These are phyloP conservation scores for Meliscaeva auricollis DNA, from an alignment of 2,888 invertebrate species.

Conservation along the genomic window DNA sequence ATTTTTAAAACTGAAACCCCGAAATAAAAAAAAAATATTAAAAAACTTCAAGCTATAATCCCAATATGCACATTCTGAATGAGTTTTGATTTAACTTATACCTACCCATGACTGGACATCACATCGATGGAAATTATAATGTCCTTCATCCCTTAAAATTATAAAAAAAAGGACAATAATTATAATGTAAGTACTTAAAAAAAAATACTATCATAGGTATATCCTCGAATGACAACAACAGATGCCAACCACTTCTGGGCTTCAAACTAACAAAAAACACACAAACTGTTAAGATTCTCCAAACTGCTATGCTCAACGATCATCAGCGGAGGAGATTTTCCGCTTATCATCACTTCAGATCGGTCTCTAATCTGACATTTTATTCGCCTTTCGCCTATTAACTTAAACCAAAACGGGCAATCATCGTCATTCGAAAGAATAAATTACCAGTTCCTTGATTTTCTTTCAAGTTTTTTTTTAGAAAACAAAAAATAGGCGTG, in stretches of 20 bases:
- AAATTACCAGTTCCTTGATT: slow-evolving; percentile 62
- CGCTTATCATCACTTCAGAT: slow-evolving; percentile 73
- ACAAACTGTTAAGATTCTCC: too few relatives aligned
- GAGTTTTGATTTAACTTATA: too few relatives aligned
- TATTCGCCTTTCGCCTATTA: slow-evolving; percentile 70
- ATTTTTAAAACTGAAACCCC: too few relatives aligned
- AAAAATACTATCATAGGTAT: not conserved
- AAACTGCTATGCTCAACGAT: slow-evolving; percentile 54
- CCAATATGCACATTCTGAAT: too few relatives aligned
- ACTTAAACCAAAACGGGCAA: slow-evolving; percentile 74
- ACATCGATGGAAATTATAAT: not conserved
- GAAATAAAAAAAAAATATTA: too few relatives aligned
- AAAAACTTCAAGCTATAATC: too few relatives aligned
- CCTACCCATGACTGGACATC: not conserved
- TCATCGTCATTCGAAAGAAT: slow-evolving; percentile 47
- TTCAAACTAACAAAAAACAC: not conserved
- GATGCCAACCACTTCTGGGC: slow-evolving; percentile 64
- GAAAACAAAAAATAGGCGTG: slow-evolving; percentile 59
- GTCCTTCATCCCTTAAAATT: not conserved
- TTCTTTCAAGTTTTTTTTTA: slow-evolving; percentile 2
- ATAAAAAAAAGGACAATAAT: slow-evolving; percentile 33
- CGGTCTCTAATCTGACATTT: slow-evolving; percentile 74
- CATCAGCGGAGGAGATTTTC: slow-evolving; percentile 67
- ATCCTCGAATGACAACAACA: slow-evolving; percentile 66
- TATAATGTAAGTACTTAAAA: slow-evolving; percentile 12